Conservation (phyloP, 2,888 invertebrate genomes). For the Apotomis turbidana region DNA sequence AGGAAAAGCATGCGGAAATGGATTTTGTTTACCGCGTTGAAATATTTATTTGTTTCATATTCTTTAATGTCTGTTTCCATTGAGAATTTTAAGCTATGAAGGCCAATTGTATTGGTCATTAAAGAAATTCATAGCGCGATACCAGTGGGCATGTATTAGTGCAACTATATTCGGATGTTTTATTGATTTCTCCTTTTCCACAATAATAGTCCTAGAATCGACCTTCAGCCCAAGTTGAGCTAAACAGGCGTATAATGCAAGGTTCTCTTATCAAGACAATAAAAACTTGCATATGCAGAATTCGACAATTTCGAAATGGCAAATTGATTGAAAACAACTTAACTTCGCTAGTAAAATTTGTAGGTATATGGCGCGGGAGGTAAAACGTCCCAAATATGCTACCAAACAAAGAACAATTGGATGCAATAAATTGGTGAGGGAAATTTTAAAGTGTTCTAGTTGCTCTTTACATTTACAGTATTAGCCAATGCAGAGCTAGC, state of each 20-base stretch:
- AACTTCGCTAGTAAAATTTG: constrained; percentile 27
- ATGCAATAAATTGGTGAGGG: not conserved
- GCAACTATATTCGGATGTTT: constrained; percentile 1
- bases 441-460: not conserved
- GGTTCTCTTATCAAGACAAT: constrained; percentile 53
- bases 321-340: constrained; percentile 38
- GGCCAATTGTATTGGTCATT: not conserved
- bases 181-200: constrained; percentile 9
- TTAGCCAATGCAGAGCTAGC: no score
- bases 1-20: not conserved
- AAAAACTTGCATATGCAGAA: constrained; percentile 46
- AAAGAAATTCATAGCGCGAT: not conserved
- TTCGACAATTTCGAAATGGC: constrained; percentile 42
- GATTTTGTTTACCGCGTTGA: not conserved
- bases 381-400: not conserved
- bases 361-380: constrained; percentile 8
- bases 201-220: constrained; percentile 6
- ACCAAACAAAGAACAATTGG: not conserved
- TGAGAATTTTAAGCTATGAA: not conserved
- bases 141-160: not conserved
- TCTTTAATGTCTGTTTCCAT: not conserved
- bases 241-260: constrained; percentile 49
- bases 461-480: no score
- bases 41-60: not conserved
- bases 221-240: constrained; percentile 19